Base-by-base conservation (phyloP, 37 sponge, comb jelly and placozoan species). In the Cliona cf. orientalis region DNA sequence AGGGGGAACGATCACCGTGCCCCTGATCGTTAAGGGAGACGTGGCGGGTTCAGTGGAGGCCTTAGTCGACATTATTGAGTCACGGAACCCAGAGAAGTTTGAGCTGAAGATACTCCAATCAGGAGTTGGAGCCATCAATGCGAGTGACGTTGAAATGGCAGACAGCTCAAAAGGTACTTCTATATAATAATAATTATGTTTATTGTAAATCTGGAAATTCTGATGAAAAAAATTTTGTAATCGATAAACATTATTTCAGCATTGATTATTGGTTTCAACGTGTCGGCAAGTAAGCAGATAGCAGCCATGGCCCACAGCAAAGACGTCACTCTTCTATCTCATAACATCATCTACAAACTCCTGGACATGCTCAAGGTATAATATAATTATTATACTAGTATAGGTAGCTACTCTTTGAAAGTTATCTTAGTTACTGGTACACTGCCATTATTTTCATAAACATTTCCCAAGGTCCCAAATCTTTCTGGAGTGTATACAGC, bases 301-400 rank as follows among this genome's bases (percentile, higher is more conserved):
- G 19, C 28, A 3, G 17, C 65, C 3, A 33, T 90, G 39, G 87
- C 88, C n/a, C 56, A 45, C 11, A 72, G 38, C 0, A 82, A 42
- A 21, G 65, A 49, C 5, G 88, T 90, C 21, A 62, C 81, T 1
- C 55, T 94, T 1, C 39, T 87, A 1, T 40, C 91, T 3, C 78
- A 87, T 55, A 86, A 78, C n/a, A 82, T 94, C 38, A 94, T 94
- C 33, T 94, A 94, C 67, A 82, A 78, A 65, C 84, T 94, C 1
- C 63, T 94, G 29, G 91, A 86, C n/a, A 56, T 74, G 3, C 72
- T 94, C 37, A 94, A 90, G 76, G 94, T 92, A 64, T 32, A 14
- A 19, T 49, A 14, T 49, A 49, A 14, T 49, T 19, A 49, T 49
- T 49, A 49, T 49, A 14, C 53, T 14, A 49, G 53, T 49, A 14